A percentile compares a stretch with the other conserved stretches of the same genome.
phyloP scores from a whole-genome alignment of 2,113 vertebrate species.

The Myotis yumanensis region DNA sequence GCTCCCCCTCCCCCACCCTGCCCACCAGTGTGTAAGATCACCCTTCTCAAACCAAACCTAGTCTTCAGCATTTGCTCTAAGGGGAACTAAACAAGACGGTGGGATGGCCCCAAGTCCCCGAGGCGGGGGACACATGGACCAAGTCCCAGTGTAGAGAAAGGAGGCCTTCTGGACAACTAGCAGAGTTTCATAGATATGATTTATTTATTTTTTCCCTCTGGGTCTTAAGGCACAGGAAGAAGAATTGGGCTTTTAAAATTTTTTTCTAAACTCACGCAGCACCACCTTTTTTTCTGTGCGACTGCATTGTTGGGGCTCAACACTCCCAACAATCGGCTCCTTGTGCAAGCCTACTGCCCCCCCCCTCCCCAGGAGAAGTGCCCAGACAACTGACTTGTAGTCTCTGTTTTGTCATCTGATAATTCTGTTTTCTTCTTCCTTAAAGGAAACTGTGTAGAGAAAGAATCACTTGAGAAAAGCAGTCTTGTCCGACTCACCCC shows the following conservation, averaged over 20 bases:
- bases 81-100: background rate
- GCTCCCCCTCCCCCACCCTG: background rate
- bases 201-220: background rate
- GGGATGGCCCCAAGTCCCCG: background rate
- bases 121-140: background rate
- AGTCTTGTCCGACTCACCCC: background rate
- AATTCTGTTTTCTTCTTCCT: conserved; percentile 41
- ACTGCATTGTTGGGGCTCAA: background rate
- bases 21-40: background rate
- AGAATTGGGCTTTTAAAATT: background rate
- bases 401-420: conserved; percentile 47
- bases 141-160: background rate
- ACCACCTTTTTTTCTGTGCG: background rate
- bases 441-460: conserved; percentile 25
- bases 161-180: background rate
- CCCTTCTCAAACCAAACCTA: background rate
- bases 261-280: background rate
- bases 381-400: background rate
- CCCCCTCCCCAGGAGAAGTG: background rate
- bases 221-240: background rate
- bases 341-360: background rate
- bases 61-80: background rate
- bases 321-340: background rate
- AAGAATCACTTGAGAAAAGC: conserved; percentile 49
- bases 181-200: background rate